phyloP scores from a whole-genome alignment of 1,140 invertebrate species.

The Stegodyphus mimosarum region DNA sequence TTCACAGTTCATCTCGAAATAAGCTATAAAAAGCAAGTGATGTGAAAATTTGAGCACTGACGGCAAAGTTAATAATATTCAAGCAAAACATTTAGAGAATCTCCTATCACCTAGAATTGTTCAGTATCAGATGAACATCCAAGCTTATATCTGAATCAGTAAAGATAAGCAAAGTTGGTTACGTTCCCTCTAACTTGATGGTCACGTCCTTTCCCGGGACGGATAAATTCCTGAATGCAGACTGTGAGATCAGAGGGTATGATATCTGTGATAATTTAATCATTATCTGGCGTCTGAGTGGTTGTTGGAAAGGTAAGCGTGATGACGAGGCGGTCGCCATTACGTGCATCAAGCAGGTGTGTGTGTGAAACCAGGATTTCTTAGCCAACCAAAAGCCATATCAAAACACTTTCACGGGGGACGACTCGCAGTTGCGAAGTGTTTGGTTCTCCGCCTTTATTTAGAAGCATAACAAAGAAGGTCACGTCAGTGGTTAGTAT shows the following conservation, averaged over 20 bases:
- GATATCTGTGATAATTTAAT: constrained; percentile 54
- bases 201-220: background rate
- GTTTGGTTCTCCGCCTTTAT: background rate
- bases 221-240: background rate
- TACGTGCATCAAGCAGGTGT: constrained; percentile 32
- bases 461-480: no score
- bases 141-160: background rate
- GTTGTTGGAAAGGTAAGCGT: constrained; percentile 31
- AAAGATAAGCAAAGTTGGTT: background rate
- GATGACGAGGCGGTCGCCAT: constrained; percentile 27
- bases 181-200: background rate
- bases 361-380: constrained; percentile 9
- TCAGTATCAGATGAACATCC: background rate
- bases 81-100: no score
- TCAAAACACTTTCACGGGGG: constrained; percentile 1
- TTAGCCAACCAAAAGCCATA: constrained; percentile 32
- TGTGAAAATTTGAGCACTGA: no score
- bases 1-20: no score
- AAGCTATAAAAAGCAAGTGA: no score
- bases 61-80: no score
- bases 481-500: no score
- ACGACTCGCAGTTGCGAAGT: constrained; percentile 15
- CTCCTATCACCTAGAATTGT: no score
- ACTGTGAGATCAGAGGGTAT: constrained; percentile 29
- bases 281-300: constrained; percentile 55